phyloP scores from a whole-genome alignment of 2,113 vertebrate genomes.

The Ictalurus punctatus region DNA sequence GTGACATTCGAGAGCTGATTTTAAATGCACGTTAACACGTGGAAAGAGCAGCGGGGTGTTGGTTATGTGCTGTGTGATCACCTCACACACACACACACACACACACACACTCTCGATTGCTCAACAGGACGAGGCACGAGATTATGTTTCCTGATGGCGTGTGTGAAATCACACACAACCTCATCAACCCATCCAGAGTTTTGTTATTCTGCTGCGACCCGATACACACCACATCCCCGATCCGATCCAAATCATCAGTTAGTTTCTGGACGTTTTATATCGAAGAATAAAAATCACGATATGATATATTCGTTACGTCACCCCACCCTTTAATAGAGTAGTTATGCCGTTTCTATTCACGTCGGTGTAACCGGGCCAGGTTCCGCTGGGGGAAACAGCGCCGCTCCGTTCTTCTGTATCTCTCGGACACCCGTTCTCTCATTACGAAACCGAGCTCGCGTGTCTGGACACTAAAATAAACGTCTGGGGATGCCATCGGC shows the following conservation, averaged over 20 bases:
- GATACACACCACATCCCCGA: not conserved
- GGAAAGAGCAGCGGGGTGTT: not conserved
- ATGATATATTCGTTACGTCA: not conserved
- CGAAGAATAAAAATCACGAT: not conserved
- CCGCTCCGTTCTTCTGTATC: not conserved
- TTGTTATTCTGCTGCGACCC: not conserved
- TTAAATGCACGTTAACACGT: constrained; percentile 32
- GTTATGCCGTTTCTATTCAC: not conserved
- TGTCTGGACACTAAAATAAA: constrained; percentile 39
- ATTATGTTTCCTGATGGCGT: constrained; percentile 10
- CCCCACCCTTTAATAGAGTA: not conserved
- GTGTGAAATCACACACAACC: not conserved
- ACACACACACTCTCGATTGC: constrained; percentile 18
- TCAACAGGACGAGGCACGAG: constrained; percentile 14
- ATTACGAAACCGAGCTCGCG: not conserved
- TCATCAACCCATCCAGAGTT: not conserved
- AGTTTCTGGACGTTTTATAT: not conserved
- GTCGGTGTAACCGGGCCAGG: not conserved
- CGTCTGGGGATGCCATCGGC: constrained; percentile 3
- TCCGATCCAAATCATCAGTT: not conserved
- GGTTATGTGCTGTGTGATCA: not conserved
- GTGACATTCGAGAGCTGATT: constrained; percentile 49
- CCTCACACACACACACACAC: not conserved
- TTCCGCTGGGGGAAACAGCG: no score
- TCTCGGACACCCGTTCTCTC: not conserved